Evolutionary conservation across 1,140 invertebrate genomes (phyloP), one percentile per base, ranked within the genome.

Genomic region (Dendroctonus ponderosae): DNA sequence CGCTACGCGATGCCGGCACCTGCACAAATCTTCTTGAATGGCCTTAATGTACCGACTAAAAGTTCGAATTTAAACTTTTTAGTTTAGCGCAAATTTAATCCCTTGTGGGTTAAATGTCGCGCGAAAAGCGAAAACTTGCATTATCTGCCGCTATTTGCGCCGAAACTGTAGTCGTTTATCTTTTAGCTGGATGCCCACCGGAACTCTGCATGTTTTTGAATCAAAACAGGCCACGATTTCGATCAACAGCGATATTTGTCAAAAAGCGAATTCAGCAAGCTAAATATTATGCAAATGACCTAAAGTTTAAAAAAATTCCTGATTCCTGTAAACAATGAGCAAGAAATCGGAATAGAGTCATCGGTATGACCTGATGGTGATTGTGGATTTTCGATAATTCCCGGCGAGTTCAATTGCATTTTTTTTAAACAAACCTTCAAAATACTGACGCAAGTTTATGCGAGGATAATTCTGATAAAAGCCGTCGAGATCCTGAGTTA

Each of bases 11-110:
- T 49, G 50, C 61, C 42, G 46, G 59, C 64, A 70, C 63, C 68
- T 70, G 68, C 68, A 70, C 68, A 70, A 70, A 70, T 70, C 68
- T 70, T 70, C 66, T 66, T 50, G 59, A 66, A 67, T 66, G 56
- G 43, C 62, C 68, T 60, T 70, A 64, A 70, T 70, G 68, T 67
- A 52, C 68, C 68, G 62, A 43, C 65, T 52, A 63, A 70, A 70
- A 64, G 14, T 70, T 70, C 53, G 56, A 66, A 66, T 66, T 66
- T 66, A 62, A 62, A 57, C 59, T 70, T 63, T 63, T 54, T 43
- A 44, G 52, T 52, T 67, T 65, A 50, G 42, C 53, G 52, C 39
- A 49, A 62, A 65, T 65, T 65, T 65, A 57, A 57, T 57, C 62
- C 62, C 53, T 15, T 12, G 60, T 9, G 62, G 62, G 52, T 65